These are phyloP conservation scores for Nyleta sp. DNA, from an alignment of 2,888 invertebrate genomes.

Conservation along the genomic window DNA sequence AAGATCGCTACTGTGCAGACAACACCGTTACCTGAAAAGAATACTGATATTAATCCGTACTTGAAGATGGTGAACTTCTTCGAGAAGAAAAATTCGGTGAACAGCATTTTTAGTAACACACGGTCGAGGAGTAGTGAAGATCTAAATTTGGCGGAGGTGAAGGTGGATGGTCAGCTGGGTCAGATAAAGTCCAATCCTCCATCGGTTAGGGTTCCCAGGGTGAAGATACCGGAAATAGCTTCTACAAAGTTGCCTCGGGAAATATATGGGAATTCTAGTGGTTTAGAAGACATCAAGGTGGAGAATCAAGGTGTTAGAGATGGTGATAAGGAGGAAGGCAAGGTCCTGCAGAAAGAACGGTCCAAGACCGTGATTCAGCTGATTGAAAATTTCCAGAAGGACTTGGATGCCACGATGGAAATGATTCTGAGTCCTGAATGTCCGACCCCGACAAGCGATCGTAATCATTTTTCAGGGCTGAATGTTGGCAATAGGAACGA, in stretches of 20 bases:
- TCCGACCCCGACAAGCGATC: not conserved
- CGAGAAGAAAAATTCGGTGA: constrained; percentile 10
- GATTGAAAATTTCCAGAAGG: constrained; percentile 56
- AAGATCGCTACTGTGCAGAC: constrained; percentile 1
- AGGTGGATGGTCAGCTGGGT: too few species aligned
- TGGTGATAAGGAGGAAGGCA: not conserved
- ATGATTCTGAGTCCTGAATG: constrained; percentile 42
- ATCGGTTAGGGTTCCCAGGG: not conserved
- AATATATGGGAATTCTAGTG: too few species aligned
- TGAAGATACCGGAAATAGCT: too few species aligned
- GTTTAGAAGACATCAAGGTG: too few species aligned
- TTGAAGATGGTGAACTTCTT: constrained; percentile 28
- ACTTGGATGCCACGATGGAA: constrained; percentile 51
- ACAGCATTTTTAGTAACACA: not conserved
- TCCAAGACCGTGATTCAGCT: constrained; percentile 44
- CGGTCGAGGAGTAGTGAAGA: too few species aligned
- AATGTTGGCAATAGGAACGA: constrained; percentile 6
- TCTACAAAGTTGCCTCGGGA: too few species aligned
- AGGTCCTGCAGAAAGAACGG: constrained; percentile 7
- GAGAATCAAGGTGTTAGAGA: too few species aligned
- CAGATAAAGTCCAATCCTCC: constrained; percentile 16
- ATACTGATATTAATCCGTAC: constrained; percentile 25
- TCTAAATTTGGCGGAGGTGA: too few species aligned
- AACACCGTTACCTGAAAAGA: not conserved
- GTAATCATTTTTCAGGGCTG: not conserved